Evolutionary conservation across 2,797 vertebrate species (phyloP), one percentile per base, ranked within the genome.

Genomic region (Coregonus ussuriensis): DNA sequence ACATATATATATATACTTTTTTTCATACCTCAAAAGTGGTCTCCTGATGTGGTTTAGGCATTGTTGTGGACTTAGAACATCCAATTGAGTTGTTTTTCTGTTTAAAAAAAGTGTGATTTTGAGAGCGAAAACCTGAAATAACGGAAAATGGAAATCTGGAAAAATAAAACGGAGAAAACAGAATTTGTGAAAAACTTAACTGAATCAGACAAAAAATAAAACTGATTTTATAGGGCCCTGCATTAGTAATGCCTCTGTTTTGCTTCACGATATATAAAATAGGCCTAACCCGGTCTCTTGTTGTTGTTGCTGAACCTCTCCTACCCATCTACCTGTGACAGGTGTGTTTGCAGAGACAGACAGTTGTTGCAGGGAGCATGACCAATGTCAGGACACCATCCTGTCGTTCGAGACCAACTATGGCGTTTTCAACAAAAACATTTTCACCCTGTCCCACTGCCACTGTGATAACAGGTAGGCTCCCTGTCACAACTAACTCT

Each of bases 371-470:
- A 92, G 95, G 5, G 95, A 97, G 72, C 97, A 98, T 0, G 97
- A 98, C 91, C 95, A 89, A 62, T 97, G 97, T 54, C 87, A 91
- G 54, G 81, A 94, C 72, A 95, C 88, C 80, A 96, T 98, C 80
- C 53, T 91, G 0, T 94, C 96, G 33, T 95, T 97, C 33, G 88
- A 93, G n/a, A 94, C 93, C 31, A 80, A 81, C 53, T 97, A 95
- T 0, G 97, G 97, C 0, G 86, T 97, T 80, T 95, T 96, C 79
- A 98, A 97, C 93, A 94, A 87, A 69, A 95, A 96, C 71, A 92
- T 97, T 74, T 97, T 96, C 85, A 97, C 96, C 72, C 87, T 98
- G 79, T 98, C 96, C 13, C 96, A 97, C 89, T 98, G 97, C 1
- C 89, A 95, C 87, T 98, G 97, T 59, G 97, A 98, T 77, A 89